Conservation (phyloP, 2,797 vertebrate species). For the Gymnothorax reevesii region DNA sequence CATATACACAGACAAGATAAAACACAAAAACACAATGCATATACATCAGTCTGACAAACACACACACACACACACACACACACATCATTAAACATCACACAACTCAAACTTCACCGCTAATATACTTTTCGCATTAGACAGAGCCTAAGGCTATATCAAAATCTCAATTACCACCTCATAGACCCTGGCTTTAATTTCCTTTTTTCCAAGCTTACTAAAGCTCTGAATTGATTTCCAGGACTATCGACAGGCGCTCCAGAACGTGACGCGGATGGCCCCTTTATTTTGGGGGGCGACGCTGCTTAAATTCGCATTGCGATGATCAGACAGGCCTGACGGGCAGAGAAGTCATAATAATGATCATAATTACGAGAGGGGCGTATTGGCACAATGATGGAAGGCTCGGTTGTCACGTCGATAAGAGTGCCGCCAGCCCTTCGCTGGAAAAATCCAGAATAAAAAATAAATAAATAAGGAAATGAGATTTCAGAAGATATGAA, state of each 20-base stretch:
- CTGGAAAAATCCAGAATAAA: background rate
- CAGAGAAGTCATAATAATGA: constrained; percentile 15
- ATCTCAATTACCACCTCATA: background rate
- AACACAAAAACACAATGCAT: background rate
- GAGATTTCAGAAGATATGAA: background rate
- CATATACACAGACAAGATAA: constrained; percentile 12
- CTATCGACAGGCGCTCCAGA: background rate
- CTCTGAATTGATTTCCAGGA: background rate
- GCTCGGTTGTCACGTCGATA: background rate
- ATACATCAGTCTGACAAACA: background rate
- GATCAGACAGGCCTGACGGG: background rate
- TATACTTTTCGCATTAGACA: background rate
- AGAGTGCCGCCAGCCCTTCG: background rate
- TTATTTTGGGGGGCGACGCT: background rate
- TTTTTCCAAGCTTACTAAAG: background rate
- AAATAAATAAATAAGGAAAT: background rate
- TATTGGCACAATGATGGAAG: constrained; percentile 6
- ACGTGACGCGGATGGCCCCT: background rate
- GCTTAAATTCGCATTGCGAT: background rate
- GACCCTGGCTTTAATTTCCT: background rate
- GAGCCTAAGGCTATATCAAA: background rate
- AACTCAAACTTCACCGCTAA: background rate
- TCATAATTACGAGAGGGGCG: background rate
- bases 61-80: constrained; percentile 6
- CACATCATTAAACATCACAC: background rate